Evolutionary conservation across 2,113 vertebrate species (phyloP).

Genomic region (Montifringilla adamsi): DNA sequence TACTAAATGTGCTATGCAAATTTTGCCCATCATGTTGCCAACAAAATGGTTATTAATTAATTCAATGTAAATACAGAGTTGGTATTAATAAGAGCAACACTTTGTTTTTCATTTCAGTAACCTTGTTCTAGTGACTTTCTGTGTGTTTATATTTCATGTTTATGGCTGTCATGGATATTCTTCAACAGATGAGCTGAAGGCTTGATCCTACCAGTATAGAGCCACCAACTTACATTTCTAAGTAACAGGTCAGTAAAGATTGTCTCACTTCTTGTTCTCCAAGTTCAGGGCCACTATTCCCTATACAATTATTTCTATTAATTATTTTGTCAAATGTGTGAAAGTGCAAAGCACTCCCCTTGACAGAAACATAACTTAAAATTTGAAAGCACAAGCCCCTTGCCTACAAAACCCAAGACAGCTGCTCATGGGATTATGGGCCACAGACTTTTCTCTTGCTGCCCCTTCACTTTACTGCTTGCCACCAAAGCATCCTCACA

Average conservation of each 20-base stretch:
- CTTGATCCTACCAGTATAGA: not conserved
- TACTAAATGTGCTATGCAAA: not conserved
- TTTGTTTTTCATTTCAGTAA: not conserved
- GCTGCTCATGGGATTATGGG: rapidly evolving
- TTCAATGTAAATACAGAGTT: not conserved
- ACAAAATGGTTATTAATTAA: not conserved
- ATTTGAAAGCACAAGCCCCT: not conserved
- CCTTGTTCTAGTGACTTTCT: not conserved
- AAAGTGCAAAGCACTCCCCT: not conserved
- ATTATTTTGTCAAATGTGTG: not conserved
- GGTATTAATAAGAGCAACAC: not conserved
- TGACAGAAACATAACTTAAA: not conserved
- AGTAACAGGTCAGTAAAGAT: not conserved
- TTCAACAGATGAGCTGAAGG: not conserved
- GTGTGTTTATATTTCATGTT: not conserved
- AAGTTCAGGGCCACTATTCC: not conserved
- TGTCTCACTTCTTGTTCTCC: not conserved
- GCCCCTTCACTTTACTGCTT: not conserved
- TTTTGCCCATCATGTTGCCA: not conserved
- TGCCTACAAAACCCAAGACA: not conserved
- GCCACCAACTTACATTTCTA: not conserved
- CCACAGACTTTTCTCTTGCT: not conserved
- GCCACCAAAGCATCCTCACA: not conserved
- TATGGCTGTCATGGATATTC: not conserved
- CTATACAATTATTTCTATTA: not conserved